phyloP scores from a whole-genome alignment of 2,113 vertebrate genomes.

The Condylura cristata region DNA sequence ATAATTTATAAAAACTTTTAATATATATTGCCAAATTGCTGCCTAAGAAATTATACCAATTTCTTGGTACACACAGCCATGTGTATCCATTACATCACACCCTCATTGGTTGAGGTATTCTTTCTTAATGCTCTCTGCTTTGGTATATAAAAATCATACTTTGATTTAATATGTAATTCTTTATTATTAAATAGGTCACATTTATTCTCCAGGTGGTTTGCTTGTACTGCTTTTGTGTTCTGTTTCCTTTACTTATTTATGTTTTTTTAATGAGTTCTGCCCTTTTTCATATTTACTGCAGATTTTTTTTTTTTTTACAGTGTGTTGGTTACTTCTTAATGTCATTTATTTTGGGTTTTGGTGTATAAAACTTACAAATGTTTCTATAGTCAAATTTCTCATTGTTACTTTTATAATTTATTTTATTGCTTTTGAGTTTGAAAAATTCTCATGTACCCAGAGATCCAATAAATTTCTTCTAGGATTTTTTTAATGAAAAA shows the following conservation, averaged over 20 bases:
- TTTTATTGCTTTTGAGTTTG: constrained; percentile 40
- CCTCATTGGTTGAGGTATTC: constrained; percentile 15
- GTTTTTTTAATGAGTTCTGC: neutral
- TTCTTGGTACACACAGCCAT: neutral
- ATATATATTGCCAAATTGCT: constrained; percentile 8
- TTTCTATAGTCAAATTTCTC: constrained; percentile 4
- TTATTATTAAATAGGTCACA: neutral
- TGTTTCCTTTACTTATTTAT: constrained; percentile 31
- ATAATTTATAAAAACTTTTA: constrained; percentile 44
- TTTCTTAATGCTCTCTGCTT: constrained; percentile 42
- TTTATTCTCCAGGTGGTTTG: constrained; percentile 15
- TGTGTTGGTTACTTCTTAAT: neutral
- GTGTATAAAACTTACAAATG: neutral
- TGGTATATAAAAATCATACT: constrained; percentile 28
- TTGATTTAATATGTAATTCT: constrained; percentile 20
- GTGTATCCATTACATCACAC: neutral
- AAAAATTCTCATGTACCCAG: constrained; percentile 17
- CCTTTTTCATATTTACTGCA: constrained; percentile 35
- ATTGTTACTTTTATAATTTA: constrained; percentile 38
- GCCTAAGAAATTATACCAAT: neutral
- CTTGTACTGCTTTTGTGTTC: neutral
- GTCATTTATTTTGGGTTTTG: constrained; percentile 39
- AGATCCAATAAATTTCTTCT: constrained; percentile 3
- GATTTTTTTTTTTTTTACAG: neutral
- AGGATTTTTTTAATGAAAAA: neutral